Evolutionary conservation across 2,888 invertebrate species (phyloP).

Genomic region (Tinea semifulvella): DNA sequence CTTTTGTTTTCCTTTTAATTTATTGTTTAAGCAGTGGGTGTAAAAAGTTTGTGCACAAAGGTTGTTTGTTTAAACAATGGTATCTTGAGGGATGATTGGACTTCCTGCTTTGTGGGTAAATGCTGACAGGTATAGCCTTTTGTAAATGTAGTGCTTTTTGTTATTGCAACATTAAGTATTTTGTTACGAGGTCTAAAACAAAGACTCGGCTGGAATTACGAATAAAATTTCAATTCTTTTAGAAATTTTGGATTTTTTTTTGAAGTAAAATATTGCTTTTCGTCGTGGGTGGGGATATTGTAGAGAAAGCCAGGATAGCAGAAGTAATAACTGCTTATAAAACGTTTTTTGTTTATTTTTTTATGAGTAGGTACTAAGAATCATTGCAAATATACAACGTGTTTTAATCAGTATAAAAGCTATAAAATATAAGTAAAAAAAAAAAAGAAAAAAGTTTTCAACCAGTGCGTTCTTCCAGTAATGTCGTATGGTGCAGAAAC

Average conservation of each 20-base stretch:
- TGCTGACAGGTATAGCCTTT: slow-evolving; percentile 30
- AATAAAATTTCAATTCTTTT: slow-evolving; percentile 2
- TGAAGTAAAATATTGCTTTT: neutral
- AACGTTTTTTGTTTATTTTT: too few species aligned
- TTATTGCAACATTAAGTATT: slow-evolving; percentile 28
- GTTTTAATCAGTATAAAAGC: too few species aligned
- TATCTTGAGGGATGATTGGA: slow-evolving; percentile 27
- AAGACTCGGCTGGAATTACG: slow-evolving; percentile 27
- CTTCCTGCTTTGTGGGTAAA: slow-evolving; percentile 27
- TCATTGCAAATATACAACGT: too few species aligned
- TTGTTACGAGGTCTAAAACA: slow-evolving; percentile 43
- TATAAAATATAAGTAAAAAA: too few species aligned
- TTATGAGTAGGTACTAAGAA: too few species aligned
- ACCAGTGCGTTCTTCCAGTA: too few species aligned
- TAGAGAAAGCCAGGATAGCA: slow-evolving; percentile 9
- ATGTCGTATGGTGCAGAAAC: too few species aligned
- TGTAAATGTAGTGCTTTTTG: slow-evolving; percentile 24
- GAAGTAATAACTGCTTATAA: too few species aligned
- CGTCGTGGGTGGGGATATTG: slow-evolving; percentile 10
- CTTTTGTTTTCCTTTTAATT: slow-evolving; percentile 54
- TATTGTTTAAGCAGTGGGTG: slow-evolving; percentile 26
- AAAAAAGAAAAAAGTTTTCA: too few species aligned
- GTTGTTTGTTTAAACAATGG: slow-evolving; percentile 24
- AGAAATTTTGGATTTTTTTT: neutral
- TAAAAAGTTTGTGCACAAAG: slow-evolving; percentile 2